Evolutionary conservation across 2,888 invertebrate genomes (phyloP).

Genomic region (Erebia epiphron): DNA sequence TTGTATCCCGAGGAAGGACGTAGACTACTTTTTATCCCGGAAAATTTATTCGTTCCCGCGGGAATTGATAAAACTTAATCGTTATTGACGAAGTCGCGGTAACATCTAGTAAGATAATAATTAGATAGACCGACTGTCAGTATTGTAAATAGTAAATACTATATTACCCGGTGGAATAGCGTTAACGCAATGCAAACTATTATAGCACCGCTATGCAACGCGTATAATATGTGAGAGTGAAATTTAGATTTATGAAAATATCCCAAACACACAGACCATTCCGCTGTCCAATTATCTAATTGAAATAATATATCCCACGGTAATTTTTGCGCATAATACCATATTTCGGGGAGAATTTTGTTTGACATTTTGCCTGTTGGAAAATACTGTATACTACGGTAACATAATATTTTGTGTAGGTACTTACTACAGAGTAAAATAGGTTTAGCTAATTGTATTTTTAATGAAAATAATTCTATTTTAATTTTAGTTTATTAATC

Average conservation of each 20-base stretch:
- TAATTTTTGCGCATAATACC: constrained; percentile 2
- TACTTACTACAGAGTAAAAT: not conserved
- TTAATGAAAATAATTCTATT: too few species aligned
- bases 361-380: not conserved
- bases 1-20: too few species aligned
- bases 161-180: not conserved
- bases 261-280: constrained; percentile 24
- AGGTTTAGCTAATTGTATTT: too few species aligned
- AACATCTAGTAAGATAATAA: too few species aligned
- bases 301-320: constrained; percentile 19
- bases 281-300: constrained; percentile 28
- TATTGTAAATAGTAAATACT: not conserved
- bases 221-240: constrained; percentile 21
- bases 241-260: constrained; percentile 32
- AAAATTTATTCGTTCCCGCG: too few species aligned
- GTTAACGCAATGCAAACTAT: constrained; percentile 22
- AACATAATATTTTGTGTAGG: not conserved
- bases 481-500: too few species aligned
- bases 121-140: not conserved
- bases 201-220: constrained; percentile 25
- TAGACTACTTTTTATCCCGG: too few species aligned
- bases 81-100: too few species aligned
- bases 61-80: too few species aligned
- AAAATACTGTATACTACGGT: not conserved
- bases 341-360: not conserved